phyloP scores from a whole-genome alignment of 2,113 vertebrate genomes.

The Hymenochirus boettgeri region DNA sequence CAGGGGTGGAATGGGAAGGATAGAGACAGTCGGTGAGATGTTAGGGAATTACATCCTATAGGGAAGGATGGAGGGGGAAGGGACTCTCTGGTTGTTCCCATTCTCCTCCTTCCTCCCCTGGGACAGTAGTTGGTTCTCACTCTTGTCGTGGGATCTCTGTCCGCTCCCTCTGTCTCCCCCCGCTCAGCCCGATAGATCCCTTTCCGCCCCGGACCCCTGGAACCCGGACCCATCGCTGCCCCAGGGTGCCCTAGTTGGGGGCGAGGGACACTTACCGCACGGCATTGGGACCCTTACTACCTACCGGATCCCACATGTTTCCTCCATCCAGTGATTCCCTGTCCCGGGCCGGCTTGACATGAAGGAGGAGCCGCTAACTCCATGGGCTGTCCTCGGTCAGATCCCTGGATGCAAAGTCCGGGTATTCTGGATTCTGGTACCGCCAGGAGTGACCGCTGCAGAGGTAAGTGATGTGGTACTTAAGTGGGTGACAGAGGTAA shows the following conservation, averaged over 20 bases:
- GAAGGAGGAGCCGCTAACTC: conserved; percentile 91
- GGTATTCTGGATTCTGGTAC: conserved; percentile 92
- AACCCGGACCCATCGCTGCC: neutral
- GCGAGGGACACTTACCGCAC: neutral
- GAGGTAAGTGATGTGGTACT: too few relatives aligned
- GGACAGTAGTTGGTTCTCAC: too few relatives aligned
- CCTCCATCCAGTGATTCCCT: conserved; percentile 91
- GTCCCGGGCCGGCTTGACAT: conserved; percentile 86
- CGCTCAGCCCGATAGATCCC: conserved; percentile 4
- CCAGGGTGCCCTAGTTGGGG: neutral
- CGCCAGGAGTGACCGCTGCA: conserved; percentile 87
- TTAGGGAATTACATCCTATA: neutral
- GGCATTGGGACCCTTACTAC: neutral
- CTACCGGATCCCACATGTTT: too few relatives aligned
- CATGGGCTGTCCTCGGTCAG: conserved; percentile 87
- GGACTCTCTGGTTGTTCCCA: neutral
- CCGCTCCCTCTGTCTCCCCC: conserved; percentile 10
- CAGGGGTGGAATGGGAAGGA: neutral
- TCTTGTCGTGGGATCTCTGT: neutral
- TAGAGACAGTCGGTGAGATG: neutral
- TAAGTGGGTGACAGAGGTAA: too few relatives aligned
- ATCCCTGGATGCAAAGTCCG: conserved; percentile 90
- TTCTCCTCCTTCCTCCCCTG: neutral
- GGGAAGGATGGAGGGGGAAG: neutral
- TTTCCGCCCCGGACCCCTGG: neutral